Percentiles rank a stretch among this genome's conserved stretches.
phyloP scores from a whole-genome alignment of 2,888 invertebrate species.

The Holacanthella duospinosa region DNA sequence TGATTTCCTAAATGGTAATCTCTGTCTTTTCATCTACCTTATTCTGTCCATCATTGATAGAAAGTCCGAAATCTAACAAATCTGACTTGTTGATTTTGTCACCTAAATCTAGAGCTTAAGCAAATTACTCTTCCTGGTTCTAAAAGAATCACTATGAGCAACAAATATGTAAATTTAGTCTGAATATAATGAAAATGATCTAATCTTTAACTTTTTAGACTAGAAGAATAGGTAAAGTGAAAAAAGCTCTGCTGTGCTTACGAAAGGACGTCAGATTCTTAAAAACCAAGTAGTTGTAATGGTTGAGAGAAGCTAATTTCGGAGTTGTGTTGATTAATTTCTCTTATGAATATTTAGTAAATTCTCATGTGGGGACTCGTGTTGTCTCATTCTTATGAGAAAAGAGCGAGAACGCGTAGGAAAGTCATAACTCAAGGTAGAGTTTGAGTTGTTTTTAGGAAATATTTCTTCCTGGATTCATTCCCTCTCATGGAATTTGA shows the following conservation, averaged over 20 bases:
- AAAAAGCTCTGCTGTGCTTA: too few relatives aligned
- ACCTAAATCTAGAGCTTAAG: neutral
- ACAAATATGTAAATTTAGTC: too few relatives aligned
- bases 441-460: too few relatives aligned
- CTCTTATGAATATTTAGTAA: neutral
- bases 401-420: too few relatives aligned
- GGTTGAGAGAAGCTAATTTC: neutral
- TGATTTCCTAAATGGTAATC: neutral
- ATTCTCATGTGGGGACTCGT: neutral
- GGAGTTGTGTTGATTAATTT: neutral
- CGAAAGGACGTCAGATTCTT: too few relatives aligned
- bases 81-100: neutral
- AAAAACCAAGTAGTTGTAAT: too few relatives aligned
- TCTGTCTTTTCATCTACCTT: neutral
- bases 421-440: too few relatives aligned
- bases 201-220: too few relatives aligned
- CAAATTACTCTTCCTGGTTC: neutral
- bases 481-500: neutral
- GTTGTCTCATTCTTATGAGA: too few relatives aligned
- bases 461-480: too few relatives aligned
- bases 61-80: neutral
- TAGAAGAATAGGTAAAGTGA: too few relatives aligned
- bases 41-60: neutral
- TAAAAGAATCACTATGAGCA: neutral
- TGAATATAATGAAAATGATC: too few relatives aligned